These are phyloP conservation scores for Coracias cyanogaster DNA, from an alignment of 2,797 vertebrate species.

Conservation along the genomic window DNA sequence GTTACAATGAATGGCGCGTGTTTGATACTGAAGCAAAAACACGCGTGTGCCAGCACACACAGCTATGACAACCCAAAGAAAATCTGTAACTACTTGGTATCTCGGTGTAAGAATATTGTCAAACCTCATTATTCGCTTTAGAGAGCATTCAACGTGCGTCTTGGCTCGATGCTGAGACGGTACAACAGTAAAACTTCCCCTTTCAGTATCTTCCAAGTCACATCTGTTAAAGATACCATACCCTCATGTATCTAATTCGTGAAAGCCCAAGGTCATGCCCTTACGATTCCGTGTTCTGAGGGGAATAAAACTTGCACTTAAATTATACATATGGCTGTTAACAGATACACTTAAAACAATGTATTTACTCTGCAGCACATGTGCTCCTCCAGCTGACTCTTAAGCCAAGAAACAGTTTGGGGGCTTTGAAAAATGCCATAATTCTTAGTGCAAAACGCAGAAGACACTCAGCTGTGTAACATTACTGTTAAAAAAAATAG, in stretches of 20 bases:
- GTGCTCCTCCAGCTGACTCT: slow-evolving; percentile 43
- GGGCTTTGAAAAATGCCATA: not conserved
- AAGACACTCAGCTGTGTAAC: not conserved
- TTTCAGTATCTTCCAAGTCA: slow-evolving; percentile 35
- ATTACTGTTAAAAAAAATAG: not conserved
- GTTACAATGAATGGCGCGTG: not conserved
- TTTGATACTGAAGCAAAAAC: slow-evolving; percentile 20
- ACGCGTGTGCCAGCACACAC: not conserved
- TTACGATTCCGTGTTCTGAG: not conserved
- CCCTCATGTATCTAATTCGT: slow-evolving; percentile 40
- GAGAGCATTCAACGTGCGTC: not conserved
- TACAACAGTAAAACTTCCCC: slow-evolving; percentile 12
- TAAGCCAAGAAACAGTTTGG: not conserved
- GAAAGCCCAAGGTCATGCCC: slow-evolving; percentile 60
- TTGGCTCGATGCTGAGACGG: not conserved
- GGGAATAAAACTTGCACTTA: slow-evolving; percentile 52
- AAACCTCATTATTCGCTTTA: not conserved
- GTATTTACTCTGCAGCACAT: slow-evolving; percentile 42
- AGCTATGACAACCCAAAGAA: not conserved
- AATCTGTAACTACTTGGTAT: not conserved
- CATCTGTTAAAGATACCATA: slow-evolving; percentile 25
- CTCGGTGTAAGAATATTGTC: not conserved
- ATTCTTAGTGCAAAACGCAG: not conserved
- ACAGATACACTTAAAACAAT: slow-evolving; percentile 52
- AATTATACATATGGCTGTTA: slow-evolving; percentile 51